A percentile compares a stretch with the other conserved stretches of the same genome.
These are phyloP conservation scores for Apeira syringaria DNA, from an alignment of 2,888 invertebrate species.

Conservation along the genomic window DNA sequence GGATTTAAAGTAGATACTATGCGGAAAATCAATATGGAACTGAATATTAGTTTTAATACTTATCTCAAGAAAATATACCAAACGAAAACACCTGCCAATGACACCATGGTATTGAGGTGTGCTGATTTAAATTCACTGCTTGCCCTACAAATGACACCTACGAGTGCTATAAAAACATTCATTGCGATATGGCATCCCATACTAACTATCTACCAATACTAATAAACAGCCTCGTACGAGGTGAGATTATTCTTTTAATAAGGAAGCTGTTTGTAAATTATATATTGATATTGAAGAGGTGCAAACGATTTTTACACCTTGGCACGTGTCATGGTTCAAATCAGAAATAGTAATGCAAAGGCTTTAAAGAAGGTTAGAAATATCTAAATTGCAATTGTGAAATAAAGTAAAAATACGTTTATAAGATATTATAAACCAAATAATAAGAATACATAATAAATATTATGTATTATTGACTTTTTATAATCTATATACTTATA, in stretches of 20 bases:
- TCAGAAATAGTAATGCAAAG: conserved; percentile 19
- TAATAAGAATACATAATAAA: too few species aligned
- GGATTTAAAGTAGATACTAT: too few species aligned
- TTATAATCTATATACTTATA: too few species aligned
- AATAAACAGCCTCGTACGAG: conserved; percentile 39
- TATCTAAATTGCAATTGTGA: background rate
- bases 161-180: conserved; percentile 34
- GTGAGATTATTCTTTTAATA: conserved; percentile 37
- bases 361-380: conserved; percentile 15
- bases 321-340: conserved; percentile 31
- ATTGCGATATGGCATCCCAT: conserved; percentile 22
- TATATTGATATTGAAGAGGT: conserved; percentile 39
- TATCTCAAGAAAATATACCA: background rate
- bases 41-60: too few species aligned
- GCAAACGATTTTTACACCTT: conserved; percentile 28
- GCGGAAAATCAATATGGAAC: too few species aligned
- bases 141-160: conserved; percentile 38
- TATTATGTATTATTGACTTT: too few species aligned
- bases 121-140: conserved; percentile 47
- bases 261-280: conserved; percentile 51
- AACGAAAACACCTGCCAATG: background rate
- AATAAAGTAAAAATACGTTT: too few species aligned
- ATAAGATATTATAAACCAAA: too few species aligned
- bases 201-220: conserved; percentile 30
- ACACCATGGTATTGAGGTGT: background rate